Percentiles rank a stretch among this genome's conserved stretches.
Evolutionary conservation across 1,140 invertebrate genomes (phyloP).

Genomic region (Anthonomus grandis): DNA sequence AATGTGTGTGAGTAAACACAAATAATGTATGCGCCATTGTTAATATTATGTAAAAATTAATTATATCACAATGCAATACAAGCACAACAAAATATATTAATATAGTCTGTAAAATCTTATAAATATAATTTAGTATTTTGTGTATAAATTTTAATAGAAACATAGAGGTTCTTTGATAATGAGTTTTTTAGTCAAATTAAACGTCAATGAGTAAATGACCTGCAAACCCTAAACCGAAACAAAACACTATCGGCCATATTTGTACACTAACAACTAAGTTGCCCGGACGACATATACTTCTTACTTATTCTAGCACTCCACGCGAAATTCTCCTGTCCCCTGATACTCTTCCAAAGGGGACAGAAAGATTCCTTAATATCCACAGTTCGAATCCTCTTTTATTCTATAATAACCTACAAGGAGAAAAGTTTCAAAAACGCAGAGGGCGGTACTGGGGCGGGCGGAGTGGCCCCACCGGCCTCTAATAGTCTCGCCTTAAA

Average conservation of each 20-base stretch:
- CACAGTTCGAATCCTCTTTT: neutral
- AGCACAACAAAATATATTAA: conserved; percentile 33
- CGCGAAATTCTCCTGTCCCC: too few relatives aligned
- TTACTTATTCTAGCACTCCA: too few relatives aligned
- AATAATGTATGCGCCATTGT: conserved; percentile 24
- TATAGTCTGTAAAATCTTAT: conserved; percentile 2
- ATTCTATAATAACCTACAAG: conserved; percentile 63
- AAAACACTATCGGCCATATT: neutral
- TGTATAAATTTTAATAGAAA: neutral
- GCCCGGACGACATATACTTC: too few relatives aligned
- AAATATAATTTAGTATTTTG: neutral
- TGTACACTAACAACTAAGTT: too few relatives aligned
- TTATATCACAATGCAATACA: conserved; percentile 41
- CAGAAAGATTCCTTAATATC: too few relatives aligned
- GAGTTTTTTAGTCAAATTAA: neutral
- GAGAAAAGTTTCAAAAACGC: conserved; percentile 91
- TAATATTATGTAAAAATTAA: conserved; percentile 23
- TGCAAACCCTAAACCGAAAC: neutral
- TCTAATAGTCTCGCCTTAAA: conserved; percentile 74
- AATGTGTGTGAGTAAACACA: conserved; percentile 32
- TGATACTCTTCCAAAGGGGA: too few relatives aligned
- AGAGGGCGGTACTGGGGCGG: conserved; percentile 81
- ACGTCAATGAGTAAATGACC: neutral
- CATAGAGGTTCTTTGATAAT: neutral
- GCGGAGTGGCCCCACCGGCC: conserved; percentile 73